Percentiles rank a stretch among this genome's conserved stretches.
Evolutionary conservation across 2,888 invertebrate species (phyloP).

Genomic region (Ptychoptera albimana): DNA sequence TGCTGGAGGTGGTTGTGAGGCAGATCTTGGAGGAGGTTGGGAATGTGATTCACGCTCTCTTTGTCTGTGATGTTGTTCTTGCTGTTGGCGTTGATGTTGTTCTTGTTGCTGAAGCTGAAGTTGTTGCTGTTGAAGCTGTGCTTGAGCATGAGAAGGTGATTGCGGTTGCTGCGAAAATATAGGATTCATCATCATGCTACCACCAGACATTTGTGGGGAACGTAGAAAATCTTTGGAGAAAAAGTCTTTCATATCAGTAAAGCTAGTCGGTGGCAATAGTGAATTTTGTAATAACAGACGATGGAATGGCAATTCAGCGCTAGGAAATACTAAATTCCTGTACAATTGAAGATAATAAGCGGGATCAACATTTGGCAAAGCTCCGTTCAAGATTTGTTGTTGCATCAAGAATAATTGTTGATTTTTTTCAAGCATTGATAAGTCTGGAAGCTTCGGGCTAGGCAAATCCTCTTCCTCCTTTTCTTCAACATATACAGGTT

Average conservation of each 20-base stretch:
- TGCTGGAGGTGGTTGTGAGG: conserved; percentile 6
- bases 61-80: conserved; percentile 7
- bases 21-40: neutral
- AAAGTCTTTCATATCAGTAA: conserved; percentile 45
- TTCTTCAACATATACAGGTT: conserved; percentile 12
- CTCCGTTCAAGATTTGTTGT: conserved; percentile 46
- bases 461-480: no score
- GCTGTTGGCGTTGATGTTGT: conserved; percentile 7
- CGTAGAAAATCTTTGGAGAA: conserved; percentile 12
- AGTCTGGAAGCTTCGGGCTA: conserved; percentile 10
- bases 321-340: conserved; percentile 37
- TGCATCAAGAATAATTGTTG: conserved; percentile 45
- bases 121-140: conserved; percentile 11
- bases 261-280: conserved; percentile 32
- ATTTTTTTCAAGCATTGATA: conserved; percentile 35
- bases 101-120: conserved; percentile 13
- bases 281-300: conserved; percentile 48
- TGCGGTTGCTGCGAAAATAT: conserved; percentile 13
- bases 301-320: conserved; percentile 44
- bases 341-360: conserved; percentile 41
- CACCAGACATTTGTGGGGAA: conserved; percentile 41
- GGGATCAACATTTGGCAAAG: conserved; percentile 44
- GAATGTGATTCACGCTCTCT: conserved; percentile 1
- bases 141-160: conserved; percentile 17
- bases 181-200: conserved; percentile 41